A percentile compares a stretch with the other conserved stretches of the same genome.
phyloP scores from a whole-genome alignment of 2,113 vertebrate species.

The Baryphthengus martii region DNA sequence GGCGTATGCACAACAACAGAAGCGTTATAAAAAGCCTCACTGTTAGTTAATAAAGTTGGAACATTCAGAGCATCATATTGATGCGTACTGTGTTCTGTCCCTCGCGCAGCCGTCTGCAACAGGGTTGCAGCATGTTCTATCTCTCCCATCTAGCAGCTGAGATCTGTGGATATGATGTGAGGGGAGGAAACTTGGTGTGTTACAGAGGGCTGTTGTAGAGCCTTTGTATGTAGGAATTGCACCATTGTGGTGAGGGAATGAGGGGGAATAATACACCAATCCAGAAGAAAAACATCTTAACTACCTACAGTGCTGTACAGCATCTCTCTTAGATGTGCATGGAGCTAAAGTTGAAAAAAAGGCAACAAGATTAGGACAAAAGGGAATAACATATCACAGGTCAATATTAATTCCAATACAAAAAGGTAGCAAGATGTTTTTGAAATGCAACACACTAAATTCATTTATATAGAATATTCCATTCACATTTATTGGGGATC shows the following conservation, averaged over 20 bases:
- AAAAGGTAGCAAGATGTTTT: not conserved
- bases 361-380: not conserved
- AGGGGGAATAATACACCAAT: not conserved
- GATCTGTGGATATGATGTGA: not conserved
- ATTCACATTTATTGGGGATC: not conserved
- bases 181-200: not conserved
- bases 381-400: fast-evolving
- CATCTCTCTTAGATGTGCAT: fast-evolving
- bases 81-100: too few relatives aligned
- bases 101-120: too few relatives aligned
- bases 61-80: too few relatives aligned
- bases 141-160: not conserved
- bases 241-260: not conserved
- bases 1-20: too few relatives aligned
- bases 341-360: not conserved
- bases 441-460: not conserved
- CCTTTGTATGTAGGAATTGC: not conserved
- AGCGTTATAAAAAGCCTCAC: too few relatives aligned
- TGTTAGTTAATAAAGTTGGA: too few relatives aligned
- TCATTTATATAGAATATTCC: not conserved
- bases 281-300: not conserved
- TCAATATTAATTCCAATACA: not conserved
- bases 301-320: not conserved
- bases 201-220: not conserved
- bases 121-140: not conserved